Base-by-base conservation (phyloP, 2,888 invertebrate species). In the Himalopsyche tibetana region DNA sequence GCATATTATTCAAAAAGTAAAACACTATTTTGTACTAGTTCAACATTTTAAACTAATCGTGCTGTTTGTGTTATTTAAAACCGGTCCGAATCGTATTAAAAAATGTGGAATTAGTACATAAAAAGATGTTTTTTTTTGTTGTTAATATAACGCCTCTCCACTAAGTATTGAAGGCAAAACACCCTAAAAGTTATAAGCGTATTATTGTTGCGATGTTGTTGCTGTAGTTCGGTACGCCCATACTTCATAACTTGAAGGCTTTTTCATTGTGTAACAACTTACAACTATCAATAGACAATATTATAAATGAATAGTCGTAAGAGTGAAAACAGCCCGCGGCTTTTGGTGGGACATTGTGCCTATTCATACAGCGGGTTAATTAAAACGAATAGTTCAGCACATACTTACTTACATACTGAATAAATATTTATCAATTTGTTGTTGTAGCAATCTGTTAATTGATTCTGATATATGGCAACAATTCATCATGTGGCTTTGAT, bases 341-440 rank as follows among this genome's bases (percentile, higher is more conserved):
- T 51, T 38, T 55, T 82, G 74, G 55, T 82, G 86, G 83, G 86
- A 86, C 83, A 83, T 83, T 82, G 82, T 74, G 82, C 74, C 85
- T 80, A 84, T 86, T 86, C 86, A 81, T 83, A 80, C 51, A 28
- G 83, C 63, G 84, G 82, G 84, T 83, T 86, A 86, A 86, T 86
- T 84, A 84, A 84, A 86, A 86, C 82, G 86, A 86, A 86, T 84
- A 86, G 86, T 80, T 63, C 86, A 63, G 80, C 82, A 56, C 69
- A 81, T 83, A 80, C 51, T 55, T 80, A 84, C 56, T 55, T 80
- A 84, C 56, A 56, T 80, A 83, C 83, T 86, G 69, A 86, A 86
- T 84, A 86, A 84, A 84, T 80, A 86, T 81, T 63, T 80, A 84
- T 84, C 84, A 86, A 86, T 86, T 84, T 82, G 82, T 80, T 51